Base-by-base conservation (phyloP, 2,888 invertebrate genomes). In the Eilema sororculum region DNA sequence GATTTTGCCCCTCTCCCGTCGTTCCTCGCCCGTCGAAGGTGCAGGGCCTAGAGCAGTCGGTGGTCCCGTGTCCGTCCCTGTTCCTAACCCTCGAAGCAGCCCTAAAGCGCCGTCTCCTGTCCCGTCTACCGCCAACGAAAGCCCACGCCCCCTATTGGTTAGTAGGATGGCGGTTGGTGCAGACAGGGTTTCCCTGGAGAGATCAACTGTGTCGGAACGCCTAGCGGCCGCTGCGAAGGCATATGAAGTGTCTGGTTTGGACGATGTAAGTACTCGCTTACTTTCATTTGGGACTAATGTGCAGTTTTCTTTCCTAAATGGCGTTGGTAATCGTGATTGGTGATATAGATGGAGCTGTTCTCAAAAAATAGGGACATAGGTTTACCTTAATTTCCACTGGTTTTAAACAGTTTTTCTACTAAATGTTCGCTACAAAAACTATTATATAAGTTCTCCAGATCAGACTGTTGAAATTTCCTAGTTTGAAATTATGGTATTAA, bases 251-350 rank as follows among this genome's bases (percentile, higher is more conserved):
- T 84, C 86, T 52, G 84, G 87, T 12, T 86, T 87, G 0, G 91
- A 92, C 64, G 91, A 92, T 69, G 92, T 93, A 78, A 89, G 90
- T 87, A 72, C 66, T 65, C 8, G 60, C 57, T 59, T 69, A 59
- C 25, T 24, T 56, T 71, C 67, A 62, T 63, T 65, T 71, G 65
- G 67, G 52, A 28, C 46, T 9, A 62, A 10, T 62, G 33, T 62
- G 13, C 5, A 25, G 25, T 25, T 33, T 41, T 20, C 16, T 9
- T 41, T 20, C 10, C 13, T 62, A 41, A 20, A 41, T 25, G 41
- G 41, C 41, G 37, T 33, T 62, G 37, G 1, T 37, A 33, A 4
- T 60, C 12, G 22, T 6, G 16, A n/a, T 20, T 30, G 8, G 5
- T n/a, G 4, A 12, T 0, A 59, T 28, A 33, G 33, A 13, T 33